These are phyloP conservation scores for Physeter macrocephalus DNA, from an alignment of 2,113 vertebrate genomes.

Conservation along the genomic window DNA sequence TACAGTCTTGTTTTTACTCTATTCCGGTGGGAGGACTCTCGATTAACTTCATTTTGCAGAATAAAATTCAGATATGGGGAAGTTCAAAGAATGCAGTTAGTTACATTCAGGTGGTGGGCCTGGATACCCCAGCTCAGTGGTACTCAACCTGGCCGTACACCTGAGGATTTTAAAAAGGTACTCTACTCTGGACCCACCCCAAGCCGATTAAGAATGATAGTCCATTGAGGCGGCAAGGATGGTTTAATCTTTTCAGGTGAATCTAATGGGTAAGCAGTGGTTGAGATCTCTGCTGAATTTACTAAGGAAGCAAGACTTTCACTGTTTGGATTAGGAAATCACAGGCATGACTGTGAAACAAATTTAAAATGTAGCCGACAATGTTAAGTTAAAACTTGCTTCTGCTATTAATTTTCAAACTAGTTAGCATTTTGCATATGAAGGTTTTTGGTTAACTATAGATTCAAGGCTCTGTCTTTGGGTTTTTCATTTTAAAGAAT, in stretches of 20 bases:
- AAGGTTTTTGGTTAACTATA: neutral
- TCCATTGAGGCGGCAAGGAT: neutral
- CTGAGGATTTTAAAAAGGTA: neutral
- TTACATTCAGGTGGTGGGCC: neutral
- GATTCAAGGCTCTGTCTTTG: neutral
- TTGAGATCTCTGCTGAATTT: constrained; percentile 7
- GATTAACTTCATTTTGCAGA: constrained; percentile 17
- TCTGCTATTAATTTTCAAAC: neutral
- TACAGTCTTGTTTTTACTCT: neutral
- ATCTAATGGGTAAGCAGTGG: neutral
- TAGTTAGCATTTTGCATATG: neutral
- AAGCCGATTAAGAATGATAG: neutral
- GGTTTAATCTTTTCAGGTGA: neutral
- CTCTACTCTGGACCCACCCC: neutral
- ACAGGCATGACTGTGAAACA: constrained; percentile 8
- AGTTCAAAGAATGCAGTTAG: constrained; percentile 7
- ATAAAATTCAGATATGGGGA: constrained; percentile 17
- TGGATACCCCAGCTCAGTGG: neutral
- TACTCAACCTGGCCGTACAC: neutral
- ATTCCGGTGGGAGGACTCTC: neutral
- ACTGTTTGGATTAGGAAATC: constrained; percentile 29
- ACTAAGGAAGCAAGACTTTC: neutral
- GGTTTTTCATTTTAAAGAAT: constrained; percentile 10
- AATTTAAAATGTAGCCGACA: neutral
- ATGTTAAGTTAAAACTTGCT: constrained; percentile 14